A percentile compares a stretch with the other conserved stretches of the same genome.
phyloP scores from a whole-genome alignment of 1,140 invertebrate genomes.

The Caenorhabditis remanei region DNA sequence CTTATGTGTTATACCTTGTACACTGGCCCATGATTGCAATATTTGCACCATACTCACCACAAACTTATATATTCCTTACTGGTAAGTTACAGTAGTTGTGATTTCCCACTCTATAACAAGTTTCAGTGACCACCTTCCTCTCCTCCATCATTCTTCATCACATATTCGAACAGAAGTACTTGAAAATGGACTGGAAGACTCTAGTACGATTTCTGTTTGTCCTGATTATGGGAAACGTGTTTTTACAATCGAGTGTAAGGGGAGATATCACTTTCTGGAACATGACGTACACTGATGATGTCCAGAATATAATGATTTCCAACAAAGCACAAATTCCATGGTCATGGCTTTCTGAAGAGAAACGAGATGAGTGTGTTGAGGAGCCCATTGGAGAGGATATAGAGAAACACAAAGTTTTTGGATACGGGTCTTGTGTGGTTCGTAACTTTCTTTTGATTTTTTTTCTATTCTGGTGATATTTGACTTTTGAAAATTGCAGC shows the following conservation, averaged over 20 bases:
- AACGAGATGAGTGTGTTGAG: background rate
- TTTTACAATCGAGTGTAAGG: slow-evolving; percentile 12
- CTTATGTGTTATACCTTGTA: slow-evolving; percentile 42
- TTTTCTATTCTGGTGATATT: no score
- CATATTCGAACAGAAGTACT: slow-evolving; percentile 13
- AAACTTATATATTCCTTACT: background rate
- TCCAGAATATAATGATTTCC: background rate
- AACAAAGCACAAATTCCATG: background rate
- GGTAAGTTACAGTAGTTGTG: background rate
- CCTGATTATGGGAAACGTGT: background rate
- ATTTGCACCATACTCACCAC: background rate
- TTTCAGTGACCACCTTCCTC: background rate
- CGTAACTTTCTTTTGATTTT: background rate
- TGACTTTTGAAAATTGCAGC: background rate
- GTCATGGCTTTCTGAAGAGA: background rate
- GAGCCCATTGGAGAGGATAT: background rate
- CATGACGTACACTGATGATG: background rate
- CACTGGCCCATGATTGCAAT: slow-evolving; percentile 26
- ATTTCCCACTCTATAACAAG: background rate
- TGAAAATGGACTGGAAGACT: slow-evolving; percentile 12
- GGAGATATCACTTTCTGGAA: slow-evolving; percentile 27
- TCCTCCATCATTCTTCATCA: background rate
- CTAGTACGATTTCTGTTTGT: background rate
- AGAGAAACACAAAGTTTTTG: background rate
- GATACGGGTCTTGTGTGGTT: background rate